Evolutionary conservation across 2,888 invertebrate species (phyloP), one percentile per base, ranked within the genome.

Genomic region (Brenthis hecate): DNA sequence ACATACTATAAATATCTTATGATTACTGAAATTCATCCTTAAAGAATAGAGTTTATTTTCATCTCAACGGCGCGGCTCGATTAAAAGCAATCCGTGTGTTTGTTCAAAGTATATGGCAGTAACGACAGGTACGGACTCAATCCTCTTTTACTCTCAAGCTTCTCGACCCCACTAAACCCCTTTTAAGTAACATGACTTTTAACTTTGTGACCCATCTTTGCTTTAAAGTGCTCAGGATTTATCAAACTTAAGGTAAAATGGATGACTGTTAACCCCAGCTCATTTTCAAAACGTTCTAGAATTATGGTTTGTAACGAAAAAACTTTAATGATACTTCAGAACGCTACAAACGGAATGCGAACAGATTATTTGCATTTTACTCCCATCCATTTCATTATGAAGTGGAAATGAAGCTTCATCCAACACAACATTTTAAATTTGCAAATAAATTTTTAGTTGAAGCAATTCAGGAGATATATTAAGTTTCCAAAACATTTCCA

Each of bases 111-210:
- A 66, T 84, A 85, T 82, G 81, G 81, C 78, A 72, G 77, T 74
- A 81, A 81, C 81, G 87, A 83, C 89, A 91, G 91, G 90, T 90
- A 85, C 85, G 81, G 75, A 82, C 80, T 83, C 87, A 87, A 89
- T 87, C 87, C 89, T 88, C 87, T 89, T 88, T 86, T 81, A 81
- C 85, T 82, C 81, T 81, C 81, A 82, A 87, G 87, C 85, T 85
- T 85, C 88, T 85, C 84, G 86, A 86, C 88, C 88, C 82, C 84
- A 82, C 83, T 82, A 81, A 88, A 88, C 87, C 89, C 89, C 89
- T 90, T 91, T 91, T 91, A 91, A 89, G 89, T 89, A 87, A 91
- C 91, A 91, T 91, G 91, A 91, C 91, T 92, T 92, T 92, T 90
- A 91, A 91, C 91, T 91, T 91, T 89, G 90, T 87, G 90, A 89